Conservation (phyloP, 2,888 invertebrate genomes). For the Agrotis exclamationis region DNA sequence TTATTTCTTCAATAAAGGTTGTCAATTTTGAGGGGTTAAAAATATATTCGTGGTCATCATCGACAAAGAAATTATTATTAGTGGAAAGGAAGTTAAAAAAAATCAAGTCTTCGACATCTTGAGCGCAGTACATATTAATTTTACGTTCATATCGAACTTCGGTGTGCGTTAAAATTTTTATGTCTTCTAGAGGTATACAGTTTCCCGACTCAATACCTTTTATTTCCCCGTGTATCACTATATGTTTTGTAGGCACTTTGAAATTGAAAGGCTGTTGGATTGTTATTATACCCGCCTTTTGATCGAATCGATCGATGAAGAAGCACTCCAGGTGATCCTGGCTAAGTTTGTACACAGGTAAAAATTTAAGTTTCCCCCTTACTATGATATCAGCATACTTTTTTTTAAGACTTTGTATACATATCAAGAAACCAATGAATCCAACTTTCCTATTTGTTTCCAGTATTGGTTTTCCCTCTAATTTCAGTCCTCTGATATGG, state of each 20-base stretch:
- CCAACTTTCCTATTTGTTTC: too few species aligned
- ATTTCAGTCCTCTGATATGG: too few species aligned
- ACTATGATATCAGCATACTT: not conserved
- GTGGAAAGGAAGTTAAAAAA: too few species aligned
- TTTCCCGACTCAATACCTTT: not conserved
- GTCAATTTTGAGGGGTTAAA: too few species aligned
- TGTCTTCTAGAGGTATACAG: not conserved
- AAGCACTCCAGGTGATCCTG: not conserved
- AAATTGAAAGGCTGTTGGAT: not conserved
- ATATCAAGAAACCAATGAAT: too few species aligned
- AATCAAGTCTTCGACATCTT: too few species aligned
- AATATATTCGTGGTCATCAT: too few species aligned
- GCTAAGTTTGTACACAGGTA: not conserved
- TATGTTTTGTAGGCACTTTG: not conserved
- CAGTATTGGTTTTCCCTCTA: too few species aligned
- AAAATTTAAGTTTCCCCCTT: not conserved
- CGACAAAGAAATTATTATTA: too few species aligned
- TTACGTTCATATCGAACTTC: not conserved
- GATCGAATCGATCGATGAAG: too few species aligned
- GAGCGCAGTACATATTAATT: not conserved
- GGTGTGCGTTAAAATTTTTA: not conserved
- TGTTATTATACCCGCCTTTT: too few species aligned
- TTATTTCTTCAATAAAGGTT: not conserved
- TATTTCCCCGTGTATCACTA: not conserved
- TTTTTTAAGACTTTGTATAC: too few species aligned